Evolutionary conservation across 2,888 invertebrate species (phyloP).

Genomic region (Troglohyphantes excavatus): DNA sequence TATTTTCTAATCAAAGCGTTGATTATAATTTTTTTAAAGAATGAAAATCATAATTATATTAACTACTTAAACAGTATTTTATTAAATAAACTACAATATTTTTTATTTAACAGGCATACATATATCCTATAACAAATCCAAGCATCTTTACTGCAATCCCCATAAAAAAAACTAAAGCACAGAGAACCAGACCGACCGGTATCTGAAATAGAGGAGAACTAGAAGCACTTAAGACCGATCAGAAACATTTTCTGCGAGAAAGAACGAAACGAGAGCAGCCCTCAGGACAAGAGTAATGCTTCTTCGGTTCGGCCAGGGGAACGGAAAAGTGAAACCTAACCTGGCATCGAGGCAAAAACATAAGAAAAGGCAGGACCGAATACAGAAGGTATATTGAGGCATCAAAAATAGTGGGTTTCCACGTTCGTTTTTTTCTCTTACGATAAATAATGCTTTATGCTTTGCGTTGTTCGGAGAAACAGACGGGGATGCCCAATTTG

Average conservation of each 20-base stretch:
- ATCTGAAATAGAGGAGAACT: neutral
- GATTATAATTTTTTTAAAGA: too few relatives aligned
- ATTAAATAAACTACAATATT: too few relatives aligned
- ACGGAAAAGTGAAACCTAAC: constrained; percentile 26
- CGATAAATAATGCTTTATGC: constrained; percentile 16
- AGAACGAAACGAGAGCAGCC: constrained; percentile 23
- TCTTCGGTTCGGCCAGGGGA: constrained; percentile 16
- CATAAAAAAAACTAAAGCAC: neutral
- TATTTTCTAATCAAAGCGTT: too few relatives aligned
- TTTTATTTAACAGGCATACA: neutral
- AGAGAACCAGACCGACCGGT: neutral
- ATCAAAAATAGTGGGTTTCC: neutral
- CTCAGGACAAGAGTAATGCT: constrained; percentile 38
- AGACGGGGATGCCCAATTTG: constrained; percentile 3
- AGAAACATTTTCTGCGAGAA: constrained; percentile 36
- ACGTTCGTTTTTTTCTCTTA: constrained; percentile 1
- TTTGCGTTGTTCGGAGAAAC: neutral
- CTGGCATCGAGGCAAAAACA: constrained; percentile 42
- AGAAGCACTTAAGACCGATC: constrained; percentile 41
- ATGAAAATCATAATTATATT: too few relatives aligned
- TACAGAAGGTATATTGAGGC: neutral
- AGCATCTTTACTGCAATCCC: neutral
- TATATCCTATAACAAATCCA: too few relatives aligned
- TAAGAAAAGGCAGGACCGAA: neutral
- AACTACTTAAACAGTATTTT: too few relatives aligned